Percentiles rank a stretch among this genome's conserved stretches.
Conservation (phyloP, 2,797 vertebrate genomes). For the Sylvilagus floridanus region DNA sequence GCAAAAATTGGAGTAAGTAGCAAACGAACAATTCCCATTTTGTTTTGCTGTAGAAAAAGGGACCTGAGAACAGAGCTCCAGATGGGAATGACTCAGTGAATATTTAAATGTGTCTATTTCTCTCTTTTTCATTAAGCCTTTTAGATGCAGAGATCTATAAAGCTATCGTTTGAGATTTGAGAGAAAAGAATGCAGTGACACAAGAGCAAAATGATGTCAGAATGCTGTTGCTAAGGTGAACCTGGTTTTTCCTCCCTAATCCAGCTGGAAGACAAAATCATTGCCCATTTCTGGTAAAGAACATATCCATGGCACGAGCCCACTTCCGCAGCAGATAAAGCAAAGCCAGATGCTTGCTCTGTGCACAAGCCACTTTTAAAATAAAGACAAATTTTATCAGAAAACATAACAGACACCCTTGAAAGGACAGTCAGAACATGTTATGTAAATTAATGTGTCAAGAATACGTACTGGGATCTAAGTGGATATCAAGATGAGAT, state of each 20-base stretch:
- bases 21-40: slow-evolving; percentile 42
- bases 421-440: slow-evolving; percentile 35
- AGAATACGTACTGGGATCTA: not conserved
- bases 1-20: not conserved
- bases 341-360: slow-evolving; percentile 74
- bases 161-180: slow-evolving; percentile 38
- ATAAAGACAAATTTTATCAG: slow-evolving; percentile 65
- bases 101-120: slow-evolving; percentile 61
- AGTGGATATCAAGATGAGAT: not conserved
- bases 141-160: slow-evolving; percentile 49
- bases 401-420: slow-evolving; percentile 55
- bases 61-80: slow-evolving; percentile 45
- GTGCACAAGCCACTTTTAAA: slow-evolving; percentile 67
- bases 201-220: slow-evolving; percentile 56
- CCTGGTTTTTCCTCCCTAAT: slow-evolving; percentile 64
- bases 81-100: slow-evolving; percentile 71
- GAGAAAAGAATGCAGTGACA: slow-evolving; percentile 43
- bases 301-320: slow-evolving; percentile 29
- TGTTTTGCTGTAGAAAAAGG: slow-evolving; percentile 19
- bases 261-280: slow-evolving; percentile 63
- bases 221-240: slow-evolving; percentile 72
- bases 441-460: slow-evolving; percentile 12
- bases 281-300: slow-evolving; percentile 74
- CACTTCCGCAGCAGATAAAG: slow-evolving; percentile 63
- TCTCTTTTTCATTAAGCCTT: slow-evolving; percentile 58